Evolutionary conservation across 1,140 invertebrate species (phyloP).

Genomic region (Cherax destructor): DNA sequence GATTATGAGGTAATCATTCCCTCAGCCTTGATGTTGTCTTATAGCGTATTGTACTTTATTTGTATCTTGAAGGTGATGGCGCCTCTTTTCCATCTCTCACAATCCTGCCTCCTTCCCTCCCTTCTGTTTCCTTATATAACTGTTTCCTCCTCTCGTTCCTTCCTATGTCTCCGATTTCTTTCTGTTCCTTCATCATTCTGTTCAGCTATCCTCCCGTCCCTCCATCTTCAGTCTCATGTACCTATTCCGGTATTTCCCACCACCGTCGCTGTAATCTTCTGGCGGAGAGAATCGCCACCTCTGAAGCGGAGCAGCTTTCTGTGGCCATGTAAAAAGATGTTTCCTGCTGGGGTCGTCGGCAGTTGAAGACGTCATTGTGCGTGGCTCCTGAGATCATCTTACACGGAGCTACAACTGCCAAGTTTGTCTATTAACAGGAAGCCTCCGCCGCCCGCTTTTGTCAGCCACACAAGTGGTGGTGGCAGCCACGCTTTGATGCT

Average conservation of each 20-base stretch:
- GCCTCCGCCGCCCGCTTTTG: neutral
- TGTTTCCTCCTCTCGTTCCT: no score
- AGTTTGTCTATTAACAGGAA: constrained; percentile 11
- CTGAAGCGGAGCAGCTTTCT: neutral
- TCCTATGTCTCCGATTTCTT: neutral
- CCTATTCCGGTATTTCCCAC: neutral
- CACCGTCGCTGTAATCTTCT: neutral
- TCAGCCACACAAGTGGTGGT: neutral
- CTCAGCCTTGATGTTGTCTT: no score
- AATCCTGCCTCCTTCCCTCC: neutral
- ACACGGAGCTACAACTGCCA: neutral
- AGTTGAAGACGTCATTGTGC: constrained; percentile 4
- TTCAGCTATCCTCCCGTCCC: no score
- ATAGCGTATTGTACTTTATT: neutral
- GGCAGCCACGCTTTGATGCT: neutral
- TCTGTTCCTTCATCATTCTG: neutral
- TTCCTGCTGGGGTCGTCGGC: neutral
- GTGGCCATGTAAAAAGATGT: constrained; percentile 6
- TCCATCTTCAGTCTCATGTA: neutral
- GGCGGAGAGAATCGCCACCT: constrained; percentile 1
- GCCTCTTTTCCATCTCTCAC: neutral
- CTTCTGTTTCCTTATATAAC: neutral
- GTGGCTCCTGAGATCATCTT: neutral
- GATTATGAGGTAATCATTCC: no score
- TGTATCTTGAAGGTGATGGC: neutral